phyloP scores from a whole-genome alignment of 2,888 invertebrate species.

The Elaeidobius kamerunicus region DNA sequence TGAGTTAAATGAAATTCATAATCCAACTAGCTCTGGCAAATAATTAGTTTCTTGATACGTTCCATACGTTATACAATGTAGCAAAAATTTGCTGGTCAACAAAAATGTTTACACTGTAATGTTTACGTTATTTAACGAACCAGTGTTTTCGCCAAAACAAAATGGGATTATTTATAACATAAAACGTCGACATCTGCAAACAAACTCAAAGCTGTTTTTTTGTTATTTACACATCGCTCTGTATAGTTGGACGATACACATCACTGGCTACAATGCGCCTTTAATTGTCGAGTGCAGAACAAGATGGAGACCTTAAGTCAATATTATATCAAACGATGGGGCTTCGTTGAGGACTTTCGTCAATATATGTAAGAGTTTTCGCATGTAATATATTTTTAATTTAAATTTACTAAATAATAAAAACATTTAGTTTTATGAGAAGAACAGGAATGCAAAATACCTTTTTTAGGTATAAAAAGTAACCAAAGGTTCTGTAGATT shows the following conservation, averaged over 20 bases:
- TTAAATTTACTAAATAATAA: no score
- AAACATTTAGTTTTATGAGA: no score
- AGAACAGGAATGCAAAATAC: no score
- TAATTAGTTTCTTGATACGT: no score
- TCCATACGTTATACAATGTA: no score
- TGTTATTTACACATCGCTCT: slow-evolving; percentile 26
- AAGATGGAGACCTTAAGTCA: slow-evolving; percentile 26
- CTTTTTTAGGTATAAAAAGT: no score
- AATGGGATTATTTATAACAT: slow-evolving; percentile 23
- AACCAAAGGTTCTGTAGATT: no score
- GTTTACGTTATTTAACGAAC: slow-evolving; percentile 23
- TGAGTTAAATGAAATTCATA: no score
- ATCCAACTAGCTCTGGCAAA: no score
- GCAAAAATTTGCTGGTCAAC: neutral
- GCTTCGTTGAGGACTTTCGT: slow-evolving; percentile 20
- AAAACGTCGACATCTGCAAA: slow-evolving; percentile 24
- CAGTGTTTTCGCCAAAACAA: slow-evolving; percentile 16
- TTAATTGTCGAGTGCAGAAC: slow-evolving; percentile 26
- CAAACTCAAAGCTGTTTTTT: slow-evolving; percentile 20
- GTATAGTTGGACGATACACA: slow-evolving; percentile 26
- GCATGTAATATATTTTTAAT: neutral
- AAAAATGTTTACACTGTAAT: slow-evolving; percentile 11
- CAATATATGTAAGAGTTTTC: slow-evolving; percentile 14
- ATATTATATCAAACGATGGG: slow-evolving; percentile 21
- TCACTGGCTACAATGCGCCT: slow-evolving; percentile 26